Percentiles rank a stretch among this genome's conserved stretches.
Conservation (phyloP, 2,113 vertebrate genomes). For the Pipa parva region DNA sequence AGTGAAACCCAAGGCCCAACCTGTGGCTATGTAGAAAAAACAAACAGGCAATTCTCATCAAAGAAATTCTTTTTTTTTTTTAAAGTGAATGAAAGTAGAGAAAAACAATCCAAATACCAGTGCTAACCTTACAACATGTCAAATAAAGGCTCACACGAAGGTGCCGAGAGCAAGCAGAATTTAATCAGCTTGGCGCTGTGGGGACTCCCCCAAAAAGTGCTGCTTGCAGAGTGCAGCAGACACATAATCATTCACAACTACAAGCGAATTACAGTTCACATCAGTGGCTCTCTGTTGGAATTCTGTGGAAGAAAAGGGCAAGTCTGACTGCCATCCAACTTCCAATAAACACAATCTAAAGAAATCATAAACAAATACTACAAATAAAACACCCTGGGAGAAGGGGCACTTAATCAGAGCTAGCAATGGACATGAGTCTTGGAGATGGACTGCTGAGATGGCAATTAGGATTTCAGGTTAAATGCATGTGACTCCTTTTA, state of each 20-base stretch:
- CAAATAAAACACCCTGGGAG: constrained; percentile 17
- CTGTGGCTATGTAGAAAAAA: constrained; percentile 14
- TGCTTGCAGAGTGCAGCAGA: constrained; percentile 38
- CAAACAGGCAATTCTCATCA: constrained; percentile 24
- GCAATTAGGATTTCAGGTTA: constrained; percentile 18
- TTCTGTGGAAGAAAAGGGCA: constrained; percentile 9
- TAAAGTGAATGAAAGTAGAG: constrained; percentile 21
- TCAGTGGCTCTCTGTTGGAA: constrained; percentile 40
- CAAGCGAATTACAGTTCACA: constrained; percentile 42
- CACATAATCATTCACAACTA: constrained; percentile 40
- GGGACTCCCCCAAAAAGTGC: constrained; percentile 39
- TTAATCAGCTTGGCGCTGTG: constrained; percentile 43
- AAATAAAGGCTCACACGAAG: constrained; percentile 33
- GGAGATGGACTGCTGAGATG: constrained; percentile 9
- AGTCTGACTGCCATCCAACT: constrained; percentile 26
- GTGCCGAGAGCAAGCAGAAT: constrained; percentile 46
- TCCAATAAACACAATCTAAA: constrained; percentile 12
- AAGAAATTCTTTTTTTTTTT: constrained; percentile 36
- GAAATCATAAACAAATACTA: not conserved
- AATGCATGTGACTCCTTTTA: not conserved
- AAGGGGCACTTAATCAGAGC: not conserved
- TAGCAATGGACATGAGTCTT: constrained; percentile 2
- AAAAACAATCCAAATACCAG: constrained; percentile 8
- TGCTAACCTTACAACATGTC: constrained; percentile 37
- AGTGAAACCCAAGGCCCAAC: constrained; percentile 7